phyloP scores from a whole-genome alignment of 2,797 vertebrate species.

The Acrocephalus scirpaceus region DNA sequence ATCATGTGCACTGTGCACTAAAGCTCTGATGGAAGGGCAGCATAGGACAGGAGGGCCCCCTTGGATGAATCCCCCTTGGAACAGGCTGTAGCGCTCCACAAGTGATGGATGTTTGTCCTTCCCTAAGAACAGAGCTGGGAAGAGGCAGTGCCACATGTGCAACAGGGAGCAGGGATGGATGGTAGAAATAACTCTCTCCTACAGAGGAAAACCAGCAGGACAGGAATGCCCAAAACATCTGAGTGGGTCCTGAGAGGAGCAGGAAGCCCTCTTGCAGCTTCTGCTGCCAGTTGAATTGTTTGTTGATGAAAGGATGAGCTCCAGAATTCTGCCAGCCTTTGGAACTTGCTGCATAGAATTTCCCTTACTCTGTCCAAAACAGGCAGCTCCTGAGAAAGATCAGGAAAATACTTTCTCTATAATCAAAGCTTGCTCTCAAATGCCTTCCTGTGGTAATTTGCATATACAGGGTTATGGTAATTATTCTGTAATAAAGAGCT shows the following conservation, averaged over 20 bases:
- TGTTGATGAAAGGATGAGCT: background rate
- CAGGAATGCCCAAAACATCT: background rate
- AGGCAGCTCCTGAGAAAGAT: background rate
- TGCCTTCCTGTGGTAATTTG: background rate
- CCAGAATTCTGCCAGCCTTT: background rate
- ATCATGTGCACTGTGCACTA: accelerated
- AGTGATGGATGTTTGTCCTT: background rate
- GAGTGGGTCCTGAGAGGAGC: background rate
- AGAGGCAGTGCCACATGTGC: accelerated
- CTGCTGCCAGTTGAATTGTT: background rate
- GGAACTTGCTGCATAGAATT: background rate
- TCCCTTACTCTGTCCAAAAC: background rate
- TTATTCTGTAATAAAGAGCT: background rate
- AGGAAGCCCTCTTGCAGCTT: background rate
- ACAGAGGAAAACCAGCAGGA: background rate
- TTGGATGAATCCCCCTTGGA: background rate
- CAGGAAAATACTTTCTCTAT: background rate
- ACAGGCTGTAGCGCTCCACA: background rate
- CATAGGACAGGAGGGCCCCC: background rate
- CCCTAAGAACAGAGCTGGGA: background rate
- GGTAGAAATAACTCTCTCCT: background rate
- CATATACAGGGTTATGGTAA: background rate
- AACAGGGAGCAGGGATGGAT: too few relatives aligned
- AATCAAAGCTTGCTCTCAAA: background rate
- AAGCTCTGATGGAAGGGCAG: background rate